A percentile compares a stretch with the other conserved stretches of the same genome.
Evolutionary conservation across 2,113 vertebrate genomes (phyloP).

Genomic region (Chinchilla lanigera): DNA sequence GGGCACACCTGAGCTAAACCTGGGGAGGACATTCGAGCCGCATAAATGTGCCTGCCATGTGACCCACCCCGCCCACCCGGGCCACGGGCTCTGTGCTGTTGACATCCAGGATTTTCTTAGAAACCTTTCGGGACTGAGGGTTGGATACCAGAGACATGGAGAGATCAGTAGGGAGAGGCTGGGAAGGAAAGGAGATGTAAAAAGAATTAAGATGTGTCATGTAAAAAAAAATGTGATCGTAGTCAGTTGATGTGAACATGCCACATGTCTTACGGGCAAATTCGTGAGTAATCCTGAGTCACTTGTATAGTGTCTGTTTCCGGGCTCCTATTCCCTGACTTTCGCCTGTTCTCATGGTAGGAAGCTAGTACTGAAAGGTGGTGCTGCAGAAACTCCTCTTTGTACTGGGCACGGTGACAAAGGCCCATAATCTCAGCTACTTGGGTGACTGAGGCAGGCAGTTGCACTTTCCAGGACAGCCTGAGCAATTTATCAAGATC

Average conservation of each 20-base stretch:
- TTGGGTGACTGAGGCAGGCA: neutral
- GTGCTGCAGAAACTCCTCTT: neutral
- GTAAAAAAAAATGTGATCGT: neutral
- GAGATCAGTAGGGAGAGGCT: neutral
- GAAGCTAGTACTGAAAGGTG: neutral
- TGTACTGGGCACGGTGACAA: neutral
- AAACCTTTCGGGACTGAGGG: neutral
- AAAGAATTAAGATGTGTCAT: neutral
- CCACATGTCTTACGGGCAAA: neutral
- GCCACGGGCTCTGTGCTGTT: neutral
- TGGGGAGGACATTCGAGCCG: neutral
- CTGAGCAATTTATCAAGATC: neutral
- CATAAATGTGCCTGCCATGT: neutral
- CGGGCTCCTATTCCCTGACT: neutral
- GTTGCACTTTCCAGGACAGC: neutral
- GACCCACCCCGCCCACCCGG: neutral
- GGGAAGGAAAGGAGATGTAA: neutral
- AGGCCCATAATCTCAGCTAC: neutral
- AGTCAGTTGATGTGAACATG: neutral
- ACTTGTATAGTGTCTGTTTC: neutral
- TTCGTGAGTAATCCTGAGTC: neutral
- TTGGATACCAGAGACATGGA: neutral
- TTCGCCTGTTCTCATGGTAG: neutral
- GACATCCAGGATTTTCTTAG: constrained; percentile 56
- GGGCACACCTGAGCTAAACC: constrained; percentile 55